These are phyloP conservation scores for Tinamus major DNA, from an alignment of 2,797 vertebrate species.

Conservation along the genomic window DNA sequence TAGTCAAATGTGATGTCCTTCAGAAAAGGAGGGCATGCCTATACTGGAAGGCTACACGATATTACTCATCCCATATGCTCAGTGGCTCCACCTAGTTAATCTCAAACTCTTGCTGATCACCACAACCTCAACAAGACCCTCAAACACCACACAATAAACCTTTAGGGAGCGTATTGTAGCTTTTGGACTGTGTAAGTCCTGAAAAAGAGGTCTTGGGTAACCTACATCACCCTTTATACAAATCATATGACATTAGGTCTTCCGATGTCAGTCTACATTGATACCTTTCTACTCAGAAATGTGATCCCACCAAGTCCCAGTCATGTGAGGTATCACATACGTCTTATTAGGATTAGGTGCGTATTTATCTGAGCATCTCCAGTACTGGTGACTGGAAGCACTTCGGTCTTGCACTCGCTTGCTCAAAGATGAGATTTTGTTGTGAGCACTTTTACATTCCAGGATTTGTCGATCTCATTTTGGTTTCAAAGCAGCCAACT, in stretches of 20 bases:
- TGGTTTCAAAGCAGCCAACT: background rate
- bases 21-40: slow-evolving; percentile 30
- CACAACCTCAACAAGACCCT: background rate
- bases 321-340: background rate
- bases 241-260: background rate
- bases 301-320: background rate
- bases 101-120: background rate
- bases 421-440: background rate
- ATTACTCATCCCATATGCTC: background rate
- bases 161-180: background rate
- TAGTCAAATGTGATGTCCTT: slow-evolving; percentile 52
- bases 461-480: background rate
- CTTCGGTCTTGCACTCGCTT: background rate
- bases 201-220: background rate
- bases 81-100: background rate
- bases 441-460: background rate
- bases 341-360: background rate
- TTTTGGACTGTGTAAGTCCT: rapidly evolving
- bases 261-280: background rate
- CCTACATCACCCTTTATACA: background rate
- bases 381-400: background rate
- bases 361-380: background rate
- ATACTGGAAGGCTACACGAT: background rate
- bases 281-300: background rate
- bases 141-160: background rate